Evolutionary conservation across 2,888 invertebrate genomes (phyloP), one percentile per base, ranked within the genome.

Genomic region (Diarsia brunnea): DNA sequence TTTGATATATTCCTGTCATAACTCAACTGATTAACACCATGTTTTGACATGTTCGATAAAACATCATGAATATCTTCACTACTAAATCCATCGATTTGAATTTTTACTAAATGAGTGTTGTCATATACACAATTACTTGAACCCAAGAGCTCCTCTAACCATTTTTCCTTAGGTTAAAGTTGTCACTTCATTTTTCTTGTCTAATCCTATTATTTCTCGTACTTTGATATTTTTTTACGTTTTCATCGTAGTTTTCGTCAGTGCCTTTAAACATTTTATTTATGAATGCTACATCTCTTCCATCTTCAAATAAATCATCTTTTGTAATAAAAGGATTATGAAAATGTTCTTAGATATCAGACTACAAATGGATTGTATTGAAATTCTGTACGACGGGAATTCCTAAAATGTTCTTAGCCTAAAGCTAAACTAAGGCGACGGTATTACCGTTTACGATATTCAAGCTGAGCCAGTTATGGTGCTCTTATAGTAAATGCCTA

Each of bases 401-500:
- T 79, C 69, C 78, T 75, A 65, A 78, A 75, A 66, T 31, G 8
- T 69, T 75, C 3, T 49, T 61, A 53, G 31, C 16, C 58, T 69
- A 58, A 75, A 74, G 51, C 51, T 60, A 51, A 74, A 66, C 61
- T 68, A 73, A 73, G 75, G 58, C 69, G 73, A 76, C 74, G 31
- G 68, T 80, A 75, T 70, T 73, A 81, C 73, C 68, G 75, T 75
- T 75, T 68, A 70, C 69, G 71, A 81, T 85, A 82, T 81, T 74
- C 67, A 71, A 82, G 65, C 74, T 79, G 72, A 79, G 87, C 84
- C 80, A 82, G 82, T 79, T 81, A 85, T 83, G 79, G 87, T 72
- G 76, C 64, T 82, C 82, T 75, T 86, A 93, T 91, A 91, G 90
- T 92, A 92, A 93, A 91, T 89, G 88, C 88, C 90, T 87, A 90